A percentile compares a stretch with the other conserved stretches of the same genome.
phyloP scores from a whole-genome alignment of 2,113 vertebrate species.

The Odobenus rosmarus region DNA sequence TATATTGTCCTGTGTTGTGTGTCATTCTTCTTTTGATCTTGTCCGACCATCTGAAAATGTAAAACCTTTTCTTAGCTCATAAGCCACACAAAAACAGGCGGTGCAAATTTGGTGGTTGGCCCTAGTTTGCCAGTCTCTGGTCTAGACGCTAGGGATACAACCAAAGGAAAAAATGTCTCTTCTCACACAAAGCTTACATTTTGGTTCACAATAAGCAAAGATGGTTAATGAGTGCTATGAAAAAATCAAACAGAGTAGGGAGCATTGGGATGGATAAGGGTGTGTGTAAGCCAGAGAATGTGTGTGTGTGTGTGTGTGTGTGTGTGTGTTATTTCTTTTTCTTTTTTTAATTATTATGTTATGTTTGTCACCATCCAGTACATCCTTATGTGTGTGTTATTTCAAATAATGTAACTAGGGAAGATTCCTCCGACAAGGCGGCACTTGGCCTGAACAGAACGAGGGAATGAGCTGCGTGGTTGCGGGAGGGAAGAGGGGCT shows the following conservation, averaged over 20 bases:
- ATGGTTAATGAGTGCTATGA: background rate
- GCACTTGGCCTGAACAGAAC: background rate
- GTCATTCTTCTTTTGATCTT: background rate
- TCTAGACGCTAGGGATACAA: background rate
- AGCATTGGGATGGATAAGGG: background rate
- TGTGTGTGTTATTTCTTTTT: background rate
- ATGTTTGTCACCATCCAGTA: no score
- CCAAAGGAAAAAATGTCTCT: background rate
- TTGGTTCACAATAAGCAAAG: background rate
- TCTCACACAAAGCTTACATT: background rate
- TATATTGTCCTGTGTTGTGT: background rate
- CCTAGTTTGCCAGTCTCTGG: background rate
- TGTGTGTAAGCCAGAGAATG: background rate
- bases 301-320: background rate
- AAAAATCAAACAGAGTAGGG: background rate
- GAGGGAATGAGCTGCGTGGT: background rate
- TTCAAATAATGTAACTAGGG: background rate
- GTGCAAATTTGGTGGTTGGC: background rate
- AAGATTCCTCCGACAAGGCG: background rate
- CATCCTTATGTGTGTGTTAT: background rate
- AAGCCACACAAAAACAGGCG: background rate
- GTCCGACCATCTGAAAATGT: background rate
- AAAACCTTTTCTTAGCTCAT: background rate
- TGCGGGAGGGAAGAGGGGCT: background rate
- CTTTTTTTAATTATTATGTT: no score